Percentiles rank a stretch among this genome's conserved stretches.
Evolutionary conservation across 1,140 invertebrate species (phyloP).

Genomic region (Elysia chlorotica): DNA sequence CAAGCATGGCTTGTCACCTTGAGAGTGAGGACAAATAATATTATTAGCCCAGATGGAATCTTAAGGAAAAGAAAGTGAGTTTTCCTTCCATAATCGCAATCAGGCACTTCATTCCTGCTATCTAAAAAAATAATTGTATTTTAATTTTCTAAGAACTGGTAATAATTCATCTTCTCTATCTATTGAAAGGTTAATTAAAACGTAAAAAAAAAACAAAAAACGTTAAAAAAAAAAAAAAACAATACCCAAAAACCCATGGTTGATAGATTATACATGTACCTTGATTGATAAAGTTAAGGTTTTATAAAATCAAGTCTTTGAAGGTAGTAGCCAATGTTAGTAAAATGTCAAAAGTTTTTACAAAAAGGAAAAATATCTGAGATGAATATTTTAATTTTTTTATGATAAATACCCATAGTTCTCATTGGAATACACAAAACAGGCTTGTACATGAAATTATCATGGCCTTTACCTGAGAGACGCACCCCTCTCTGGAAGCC

Average conservation of each 20-base stretch:
- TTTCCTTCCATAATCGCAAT: not conserved
- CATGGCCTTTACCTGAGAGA: constrained; percentile 81
- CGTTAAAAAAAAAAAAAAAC: not conserved
- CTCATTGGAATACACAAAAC: not conserved
- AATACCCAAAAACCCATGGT: not conserved
- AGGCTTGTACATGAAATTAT: constrained; percentile 25
- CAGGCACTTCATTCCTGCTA: not conserved
- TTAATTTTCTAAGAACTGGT: not conserved
- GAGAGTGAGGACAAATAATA: constrained; percentile 16
- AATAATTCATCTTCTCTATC: not conserved
- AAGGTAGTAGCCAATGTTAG: too few species aligned
- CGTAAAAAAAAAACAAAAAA: not conserved
- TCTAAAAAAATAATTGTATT: not conserved
- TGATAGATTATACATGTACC: not conserved
- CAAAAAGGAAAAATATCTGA: too few species aligned
- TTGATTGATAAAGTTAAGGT: not conserved
- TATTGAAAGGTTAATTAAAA: not conserved
- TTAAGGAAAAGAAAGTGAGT: not conserved
- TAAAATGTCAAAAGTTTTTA: too few species aligned
- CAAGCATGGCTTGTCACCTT: constrained; percentile 82
- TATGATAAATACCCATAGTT: not conserved
- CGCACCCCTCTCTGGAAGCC: constrained; percentile 88
- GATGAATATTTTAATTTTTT: not conserved
- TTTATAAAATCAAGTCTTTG: too few species aligned
- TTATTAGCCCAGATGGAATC: not conserved